Evolutionary conservation across 1,140 invertebrate genomes (phyloP).

Genomic region (Eciton burchellii): DNA sequence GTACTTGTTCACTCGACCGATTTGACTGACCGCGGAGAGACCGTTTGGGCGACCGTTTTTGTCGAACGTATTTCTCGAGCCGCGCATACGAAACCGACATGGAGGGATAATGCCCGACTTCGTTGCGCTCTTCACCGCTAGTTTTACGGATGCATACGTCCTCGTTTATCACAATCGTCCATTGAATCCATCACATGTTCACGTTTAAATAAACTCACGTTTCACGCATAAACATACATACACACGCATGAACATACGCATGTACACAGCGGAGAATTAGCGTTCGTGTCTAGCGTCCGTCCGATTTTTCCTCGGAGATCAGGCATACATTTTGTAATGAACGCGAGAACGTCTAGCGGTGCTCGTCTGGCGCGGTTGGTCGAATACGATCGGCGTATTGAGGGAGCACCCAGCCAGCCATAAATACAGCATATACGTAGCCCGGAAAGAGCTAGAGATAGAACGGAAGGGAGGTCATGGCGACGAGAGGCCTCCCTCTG

Average conservation of each 20-base stretch:
- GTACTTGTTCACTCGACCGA: not conserved
- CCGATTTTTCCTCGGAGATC: constrained; percentile 60
- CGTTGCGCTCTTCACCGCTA: constrained; percentile 25
- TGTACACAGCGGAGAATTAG: constrained; percentile 28
- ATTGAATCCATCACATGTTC: too few relatives aligned
- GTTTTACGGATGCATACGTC: constrained; percentile 46
- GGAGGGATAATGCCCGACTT: constrained; percentile 23
- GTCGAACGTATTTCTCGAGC: constrained; percentile 44
- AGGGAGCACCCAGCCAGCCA: constrained; percentile 60
- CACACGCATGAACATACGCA: too few relatives aligned
- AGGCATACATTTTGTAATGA: constrained; percentile 55
- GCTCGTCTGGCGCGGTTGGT: constrained; percentile 62
- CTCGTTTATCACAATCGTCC: constrained; percentile 55
- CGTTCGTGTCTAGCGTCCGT: constrained; percentile 54
- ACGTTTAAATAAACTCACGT: too few relatives aligned
- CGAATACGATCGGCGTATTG: constrained; percentile 63
- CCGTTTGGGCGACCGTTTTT: constrained; percentile 3
- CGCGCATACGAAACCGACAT: not conserved
- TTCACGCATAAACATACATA: too few relatives aligned
- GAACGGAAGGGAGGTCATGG: constrained; percentile 62
- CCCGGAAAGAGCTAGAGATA: constrained; percentile 37
- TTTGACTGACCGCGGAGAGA: constrained; percentile 4
- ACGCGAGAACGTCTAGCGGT: constrained; percentile 60
- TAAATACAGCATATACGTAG: constrained; percentile 57
- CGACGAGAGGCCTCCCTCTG: constrained; percentile 42